Percentiles rank a stretch among this genome's conserved stretches.
Conservation (phyloP, 2,888 invertebrate species). For the Tanypteryx hageni region DNA sequence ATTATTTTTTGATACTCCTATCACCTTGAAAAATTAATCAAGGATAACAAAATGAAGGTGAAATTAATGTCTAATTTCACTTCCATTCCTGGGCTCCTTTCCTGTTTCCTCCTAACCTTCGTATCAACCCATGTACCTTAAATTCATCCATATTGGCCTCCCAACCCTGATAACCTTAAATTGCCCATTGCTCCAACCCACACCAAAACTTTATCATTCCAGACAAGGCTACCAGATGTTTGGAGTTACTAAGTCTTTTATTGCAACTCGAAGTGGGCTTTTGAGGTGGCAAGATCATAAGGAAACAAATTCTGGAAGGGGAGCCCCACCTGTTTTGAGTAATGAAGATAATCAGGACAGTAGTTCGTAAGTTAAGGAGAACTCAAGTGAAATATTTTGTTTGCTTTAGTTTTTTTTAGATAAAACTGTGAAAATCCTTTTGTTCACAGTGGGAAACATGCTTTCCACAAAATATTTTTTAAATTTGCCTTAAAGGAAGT, state of each 20-base stretch:
- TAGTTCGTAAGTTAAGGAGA: slow-evolving; percentile 25
- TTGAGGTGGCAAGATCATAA: slow-evolving; percentile 90
- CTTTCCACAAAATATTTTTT: too few relatives aligned
- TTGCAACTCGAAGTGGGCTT: slow-evolving; percentile 93
- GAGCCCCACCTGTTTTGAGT: not conserved
- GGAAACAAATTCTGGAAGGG: slow-evolving; percentile 50
- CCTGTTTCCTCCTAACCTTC: slow-evolving; percentile 13
- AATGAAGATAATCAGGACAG: not conserved
- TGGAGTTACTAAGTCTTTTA: slow-evolving; percentile 89
- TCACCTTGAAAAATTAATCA: slow-evolving; percentile 53
- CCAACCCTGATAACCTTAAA: slow-evolving; percentile 43
- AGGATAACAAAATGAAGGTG: slow-evolving; percentile 52
- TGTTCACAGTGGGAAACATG: too few relatives aligned
- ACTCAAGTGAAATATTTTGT: not conserved
- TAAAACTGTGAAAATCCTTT: not conserved
- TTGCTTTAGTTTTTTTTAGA: not conserved
- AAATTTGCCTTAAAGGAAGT: too few relatives aligned
- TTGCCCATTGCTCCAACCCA: slow-evolving; percentile 60
- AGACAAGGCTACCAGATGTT: slow-evolving; percentile 94
- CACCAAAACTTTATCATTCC: slow-evolving; percentile 75
- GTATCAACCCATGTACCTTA: slow-evolving; percentile 43
- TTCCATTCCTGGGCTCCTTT: slow-evolving; percentile 61
- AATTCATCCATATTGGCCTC: slow-evolving; percentile 51
- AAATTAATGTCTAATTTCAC: slow-evolving; percentile 63
- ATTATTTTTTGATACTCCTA: slow-evolving; percentile 9